These are phyloP conservation scores for Tuta absoluta DNA, from an alignment of 2,888 invertebrate species.

Conservation along the genomic window DNA sequence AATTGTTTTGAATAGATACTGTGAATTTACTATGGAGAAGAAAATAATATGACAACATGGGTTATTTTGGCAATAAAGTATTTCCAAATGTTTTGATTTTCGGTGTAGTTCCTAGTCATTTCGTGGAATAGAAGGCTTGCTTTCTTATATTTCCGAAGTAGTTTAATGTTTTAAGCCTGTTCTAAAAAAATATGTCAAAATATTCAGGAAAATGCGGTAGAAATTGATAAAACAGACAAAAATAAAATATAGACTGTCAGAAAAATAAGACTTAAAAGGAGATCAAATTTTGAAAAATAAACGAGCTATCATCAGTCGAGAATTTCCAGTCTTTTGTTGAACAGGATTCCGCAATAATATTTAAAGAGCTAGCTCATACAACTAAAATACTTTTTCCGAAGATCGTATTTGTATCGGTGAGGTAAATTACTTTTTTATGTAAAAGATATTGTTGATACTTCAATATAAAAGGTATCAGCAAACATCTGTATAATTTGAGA, in stretches of 20 bases:
- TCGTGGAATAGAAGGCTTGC: too few relatives aligned
- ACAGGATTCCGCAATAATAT: not conserved
- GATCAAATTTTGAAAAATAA: constrained; percentile 6
- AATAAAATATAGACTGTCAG: not conserved
- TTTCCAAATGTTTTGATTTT: too few relatives aligned
- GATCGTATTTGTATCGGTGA: too few relatives aligned
- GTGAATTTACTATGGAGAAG: too few relatives aligned
- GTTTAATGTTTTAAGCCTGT: too few relatives aligned
- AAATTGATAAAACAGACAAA: not conserved
- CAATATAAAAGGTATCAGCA: not conserved
- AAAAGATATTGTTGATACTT: too few relatives aligned
- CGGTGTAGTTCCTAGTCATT: too few relatives aligned
- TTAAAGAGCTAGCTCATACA: not conserved
- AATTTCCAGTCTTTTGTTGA: not conserved
- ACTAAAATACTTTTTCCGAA: too few relatives aligned
- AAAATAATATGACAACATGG: too few relatives aligned
- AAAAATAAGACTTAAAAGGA: constrained; percentile 1
- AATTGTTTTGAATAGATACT: not conserved
- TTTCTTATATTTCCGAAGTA: too few relatives aligned
- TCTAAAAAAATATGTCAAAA: not conserved
- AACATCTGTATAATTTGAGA: constrained; percentile 16
- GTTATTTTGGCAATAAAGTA: too few relatives aligned
- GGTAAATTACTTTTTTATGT: too few relatives aligned
- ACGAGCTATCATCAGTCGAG: constrained; percentile 6
- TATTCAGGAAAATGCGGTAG: not conserved